Evolutionary conservation across 2,113 vertebrate species (phyloP).

Genomic region (Bagarius yarrelli): DNA sequence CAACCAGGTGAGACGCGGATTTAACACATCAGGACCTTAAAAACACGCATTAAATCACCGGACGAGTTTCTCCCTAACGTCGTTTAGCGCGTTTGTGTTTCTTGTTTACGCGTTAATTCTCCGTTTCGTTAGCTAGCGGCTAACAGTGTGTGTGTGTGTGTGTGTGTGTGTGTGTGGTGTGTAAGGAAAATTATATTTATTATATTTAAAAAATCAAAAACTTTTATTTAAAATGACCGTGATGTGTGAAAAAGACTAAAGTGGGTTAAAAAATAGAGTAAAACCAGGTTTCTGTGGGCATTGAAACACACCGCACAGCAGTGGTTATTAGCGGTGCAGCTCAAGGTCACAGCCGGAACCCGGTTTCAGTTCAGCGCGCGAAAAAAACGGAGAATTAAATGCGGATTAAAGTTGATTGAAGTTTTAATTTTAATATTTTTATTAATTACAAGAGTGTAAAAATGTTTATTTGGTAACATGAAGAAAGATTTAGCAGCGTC

Average conservation of each 20-base stretch:
- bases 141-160: no score
- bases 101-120: background rate
- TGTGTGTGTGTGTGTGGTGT: no score
- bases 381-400: background rate
- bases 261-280: background rate
- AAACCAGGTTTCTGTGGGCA: background rate
- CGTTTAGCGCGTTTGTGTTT: background rate
- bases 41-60: background rate
- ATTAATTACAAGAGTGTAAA: background rate
- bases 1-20: slow-evolving; percentile 61
- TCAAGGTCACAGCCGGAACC: slow-evolving; percentile 30
- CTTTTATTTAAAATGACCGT: no score
- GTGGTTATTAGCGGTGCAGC: background rate
- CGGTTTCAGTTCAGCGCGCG: background rate
- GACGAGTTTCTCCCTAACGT: no score
- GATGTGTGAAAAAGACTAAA: no score
- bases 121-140: no score
- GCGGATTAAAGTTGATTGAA: background rate
- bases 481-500: background rate
- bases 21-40: no score
- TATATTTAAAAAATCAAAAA: background rate
- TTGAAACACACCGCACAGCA: background rate
- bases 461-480: background rate
- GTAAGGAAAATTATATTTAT: background rate
- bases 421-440: no score